A percentile compares a stretch with the other conserved stretches of the same genome.
Conservation (phyloP, 2,888 invertebrate species). For the Sarcophaga subvicina region DNA sequence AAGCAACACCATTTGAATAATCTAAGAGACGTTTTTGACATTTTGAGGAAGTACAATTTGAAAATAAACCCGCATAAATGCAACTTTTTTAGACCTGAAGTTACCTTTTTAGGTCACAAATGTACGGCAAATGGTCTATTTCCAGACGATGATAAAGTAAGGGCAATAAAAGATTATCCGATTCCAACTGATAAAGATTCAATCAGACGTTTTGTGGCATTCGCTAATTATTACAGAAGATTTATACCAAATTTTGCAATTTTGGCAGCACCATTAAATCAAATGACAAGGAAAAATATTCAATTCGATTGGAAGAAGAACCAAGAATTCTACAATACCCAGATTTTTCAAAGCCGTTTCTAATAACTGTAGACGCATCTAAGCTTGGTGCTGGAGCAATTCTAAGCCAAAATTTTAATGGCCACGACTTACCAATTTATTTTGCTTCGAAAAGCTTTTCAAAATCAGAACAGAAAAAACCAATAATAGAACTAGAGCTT, state of each 20-base stretch:
- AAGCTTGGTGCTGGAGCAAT: constrained; percentile 46
- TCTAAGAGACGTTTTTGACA: constrained; percentile 47
- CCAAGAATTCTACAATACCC: constrained; percentile 34
- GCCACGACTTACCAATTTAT: constrained; percentile 34
- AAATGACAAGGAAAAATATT: constrained; percentile 36
- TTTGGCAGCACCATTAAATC: constrained; percentile 42
- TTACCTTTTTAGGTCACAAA: constrained; percentile 53
- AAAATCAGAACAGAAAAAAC: neutral
- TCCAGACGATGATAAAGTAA: constrained; percentile 54
- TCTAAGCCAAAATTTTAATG: constrained; percentile 37
- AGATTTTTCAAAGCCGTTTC: constrained; percentile 31
- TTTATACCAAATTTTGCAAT: constrained; percentile 34
- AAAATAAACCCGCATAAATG: constrained; percentile 56
- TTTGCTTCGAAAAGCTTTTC: constrained; percentile 44
- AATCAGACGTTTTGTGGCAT: constrained; percentile 44
- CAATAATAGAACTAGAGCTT: constrained; percentile 26
- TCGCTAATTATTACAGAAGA: constrained; percentile 47
- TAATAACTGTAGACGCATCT: constrained; percentile 48
- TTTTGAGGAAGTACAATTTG: constrained; percentile 39
- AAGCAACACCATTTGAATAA: constrained; percentile 52
- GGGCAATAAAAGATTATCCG: constrained; percentile 10
- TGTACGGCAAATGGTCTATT: constrained; percentile 55
- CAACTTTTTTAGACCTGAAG: constrained; percentile 50
- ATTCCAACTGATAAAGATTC: constrained; percentile 32
- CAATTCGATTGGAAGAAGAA: constrained; percentile 18